These are phyloP conservation scores for Stomatorhinus ivindoensis DNA, from an alignment of 2,113 vertebrate species.

Conservation along the genomic window DNA sequence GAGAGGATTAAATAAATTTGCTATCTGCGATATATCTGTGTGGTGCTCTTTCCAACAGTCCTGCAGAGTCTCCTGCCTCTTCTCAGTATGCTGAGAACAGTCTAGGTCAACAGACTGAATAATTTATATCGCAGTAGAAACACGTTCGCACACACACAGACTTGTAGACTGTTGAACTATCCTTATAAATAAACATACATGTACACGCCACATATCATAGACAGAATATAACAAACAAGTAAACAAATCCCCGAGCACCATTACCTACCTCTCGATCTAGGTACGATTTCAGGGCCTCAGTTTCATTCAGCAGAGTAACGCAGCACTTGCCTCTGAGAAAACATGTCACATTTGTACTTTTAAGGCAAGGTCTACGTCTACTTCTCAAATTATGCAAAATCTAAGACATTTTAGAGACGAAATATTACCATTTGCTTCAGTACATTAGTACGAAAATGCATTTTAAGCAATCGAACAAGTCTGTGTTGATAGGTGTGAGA, in stretches of 20 bases:
- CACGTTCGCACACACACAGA: conserved; percentile 5
- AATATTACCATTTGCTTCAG: not conserved
- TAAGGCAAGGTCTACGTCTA: not conserved
- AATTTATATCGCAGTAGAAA: conserved; percentile 53
- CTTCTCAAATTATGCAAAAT: not conserved
- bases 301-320: conserved; percentile 93
- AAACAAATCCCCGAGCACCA: not conserved
- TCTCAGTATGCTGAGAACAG: conserved; percentile 57
- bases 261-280: conserved; percentile 85
- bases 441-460: not conserved
- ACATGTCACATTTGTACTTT: not conserved
- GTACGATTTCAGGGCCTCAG: conserved; percentile 91
- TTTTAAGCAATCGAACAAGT: not conserved
- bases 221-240: not conserved
- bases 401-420: not conserved
- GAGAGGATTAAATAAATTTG: not conserved
- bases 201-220: not conserved
- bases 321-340: conserved; percentile 87
- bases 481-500: not conserved
- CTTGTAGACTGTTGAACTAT: not conserved
- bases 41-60: conserved; percentile 33
- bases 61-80: conserved; percentile 46
- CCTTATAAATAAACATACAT: not conserved
- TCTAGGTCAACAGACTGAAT: conserved; percentile 65
- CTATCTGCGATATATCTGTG: not conserved